Evolutionary conservation across 2,113 vertebrate species (phyloP).

Genomic region (Pterocles gutturalis): DNA sequence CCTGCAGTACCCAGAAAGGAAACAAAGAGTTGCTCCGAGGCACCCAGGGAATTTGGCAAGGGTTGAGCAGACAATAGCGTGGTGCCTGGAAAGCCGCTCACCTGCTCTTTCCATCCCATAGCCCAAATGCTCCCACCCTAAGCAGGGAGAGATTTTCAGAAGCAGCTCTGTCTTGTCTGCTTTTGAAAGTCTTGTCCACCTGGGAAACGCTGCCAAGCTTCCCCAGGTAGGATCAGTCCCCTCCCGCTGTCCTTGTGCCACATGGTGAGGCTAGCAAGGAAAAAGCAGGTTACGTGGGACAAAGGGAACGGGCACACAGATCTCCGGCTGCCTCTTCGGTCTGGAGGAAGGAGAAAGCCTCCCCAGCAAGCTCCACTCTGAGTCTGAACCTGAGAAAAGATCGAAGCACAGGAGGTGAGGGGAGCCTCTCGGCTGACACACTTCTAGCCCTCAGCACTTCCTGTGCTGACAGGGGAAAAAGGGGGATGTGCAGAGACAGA

Average conservation of each 20-base stretch:
- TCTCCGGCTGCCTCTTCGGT: neutral
- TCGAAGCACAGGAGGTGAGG: neutral
- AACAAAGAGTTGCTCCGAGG: neutral
- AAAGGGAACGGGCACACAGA: neutral
- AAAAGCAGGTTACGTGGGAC: neutral
- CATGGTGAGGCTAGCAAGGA: neutral
- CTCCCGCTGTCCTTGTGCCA: neutral
- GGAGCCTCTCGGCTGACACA: neutral
- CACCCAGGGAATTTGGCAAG: neutral
- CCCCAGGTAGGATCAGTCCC: neutral
- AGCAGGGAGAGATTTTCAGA: neutral
- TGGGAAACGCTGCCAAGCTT: neutral
- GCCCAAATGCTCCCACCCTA: neutral
- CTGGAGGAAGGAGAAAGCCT: neutral
- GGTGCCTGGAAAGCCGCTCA: neutral
- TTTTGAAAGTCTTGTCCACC: neutral
- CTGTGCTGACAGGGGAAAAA: neutral
- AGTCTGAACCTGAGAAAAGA: neutral
- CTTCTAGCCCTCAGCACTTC: neutral
- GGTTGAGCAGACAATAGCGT: neutral
- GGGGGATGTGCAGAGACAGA: neutral
- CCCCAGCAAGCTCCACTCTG: neutral
- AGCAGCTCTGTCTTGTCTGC: neutral
- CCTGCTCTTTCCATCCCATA: neutral
- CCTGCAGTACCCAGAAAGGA: slow-evolving; percentile 1